These are phyloP conservation scores for Eumeta japonica DNA, from an alignment of 1,140 invertebrate genomes.

Conservation along the genomic window DNA sequence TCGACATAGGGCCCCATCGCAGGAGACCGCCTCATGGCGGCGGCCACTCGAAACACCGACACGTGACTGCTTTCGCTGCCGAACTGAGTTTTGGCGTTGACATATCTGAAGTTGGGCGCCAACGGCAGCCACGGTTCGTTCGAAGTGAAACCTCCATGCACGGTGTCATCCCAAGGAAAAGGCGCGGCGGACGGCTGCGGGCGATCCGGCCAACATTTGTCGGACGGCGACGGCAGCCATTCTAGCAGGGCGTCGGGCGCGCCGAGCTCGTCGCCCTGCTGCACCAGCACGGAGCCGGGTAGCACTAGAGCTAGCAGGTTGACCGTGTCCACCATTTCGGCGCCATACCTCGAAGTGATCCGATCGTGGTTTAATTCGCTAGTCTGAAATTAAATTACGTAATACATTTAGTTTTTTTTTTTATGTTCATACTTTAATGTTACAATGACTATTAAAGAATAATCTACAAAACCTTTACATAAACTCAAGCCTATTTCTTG, in stretches of 20 bases:
- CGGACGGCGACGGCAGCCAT: conserved; percentile 25
- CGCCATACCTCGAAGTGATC: conserved; percentile 53
- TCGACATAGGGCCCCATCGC: conserved; percentile 38
- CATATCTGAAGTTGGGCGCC: conserved; percentile 52
- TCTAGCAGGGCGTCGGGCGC: conserved; percentile 59
- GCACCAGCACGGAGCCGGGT: conserved; percentile 65
- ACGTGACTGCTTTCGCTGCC: conserved; percentile 32
- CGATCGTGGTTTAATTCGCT: conserved; percentile 57
- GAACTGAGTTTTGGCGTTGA: conserved; percentile 59
- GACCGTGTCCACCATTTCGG: conserved; percentile 59
- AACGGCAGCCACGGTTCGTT: conserved; percentile 61
- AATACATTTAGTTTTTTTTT: no score
- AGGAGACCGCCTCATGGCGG: conserved; percentile 39
- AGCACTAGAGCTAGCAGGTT: conserved; percentile 62
- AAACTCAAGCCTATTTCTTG: no score
- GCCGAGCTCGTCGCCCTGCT: conserved; percentile 75
- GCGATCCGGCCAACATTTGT: conserved; percentile 29
- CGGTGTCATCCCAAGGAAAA: conserved; percentile 69
- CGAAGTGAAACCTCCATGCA: conserved; percentile 59
- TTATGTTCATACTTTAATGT: no score
- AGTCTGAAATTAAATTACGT: conserved; percentile 37
- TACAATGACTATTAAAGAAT: no score
- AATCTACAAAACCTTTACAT: no score
- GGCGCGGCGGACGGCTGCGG: conserved; percentile 54
- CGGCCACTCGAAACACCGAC: conserved; percentile 31